Evolutionary conservation across 2,888 invertebrate genomes (phyloP).

Genomic region (Bellardia pandia): DNA sequence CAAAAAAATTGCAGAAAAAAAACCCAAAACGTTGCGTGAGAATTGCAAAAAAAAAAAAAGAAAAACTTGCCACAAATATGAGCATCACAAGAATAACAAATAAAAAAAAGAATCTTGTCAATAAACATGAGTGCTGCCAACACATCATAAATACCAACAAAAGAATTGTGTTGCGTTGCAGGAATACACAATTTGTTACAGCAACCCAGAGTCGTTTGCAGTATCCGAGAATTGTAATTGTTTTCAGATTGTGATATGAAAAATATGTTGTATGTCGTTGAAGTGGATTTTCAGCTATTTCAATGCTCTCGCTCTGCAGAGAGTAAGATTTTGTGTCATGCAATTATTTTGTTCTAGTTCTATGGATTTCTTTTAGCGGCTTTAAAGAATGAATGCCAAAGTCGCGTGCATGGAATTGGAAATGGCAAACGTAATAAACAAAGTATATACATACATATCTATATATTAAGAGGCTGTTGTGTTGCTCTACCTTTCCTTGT

Average conservation of each 20-base stretch:
- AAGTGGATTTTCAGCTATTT: constrained; percentile 62
- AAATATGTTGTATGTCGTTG: constrained; percentile 59
- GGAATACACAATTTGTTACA: constrained; percentile 35
- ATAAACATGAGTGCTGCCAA: constrained; percentile 61
- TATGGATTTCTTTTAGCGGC: constrained; percentile 47
- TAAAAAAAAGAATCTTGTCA: constrained; percentile 54
- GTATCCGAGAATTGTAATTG: constrained; percentile 46
- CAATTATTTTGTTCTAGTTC: constrained; percentile 65
- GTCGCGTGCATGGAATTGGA: constrained; percentile 54
- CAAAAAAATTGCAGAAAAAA: constrained; percentile 18
- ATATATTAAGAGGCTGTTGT: neutral
- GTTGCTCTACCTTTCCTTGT: neutral
- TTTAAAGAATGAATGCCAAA: constrained; percentile 36
- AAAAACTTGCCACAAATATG: constrained; percentile 32
- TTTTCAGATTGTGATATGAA: constrained; percentile 42
- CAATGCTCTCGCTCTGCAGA: neutral
- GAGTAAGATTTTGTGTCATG: constrained; percentile 38
- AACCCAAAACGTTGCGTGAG: constrained; percentile 16
- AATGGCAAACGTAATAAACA: constrained; percentile 31
- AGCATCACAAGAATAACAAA: neutral
- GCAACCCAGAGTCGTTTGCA: neutral
- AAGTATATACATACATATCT: neutral
- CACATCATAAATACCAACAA: constrained; percentile 60
- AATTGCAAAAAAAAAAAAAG: constrained; percentile 14
- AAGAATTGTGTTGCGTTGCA: constrained; percentile 16